Evolutionary conservation across 2,797 vertebrate species (phyloP), one percentile per base, ranked within the genome.

Genomic region (Lutjanus argentimaculatus): DNA sequence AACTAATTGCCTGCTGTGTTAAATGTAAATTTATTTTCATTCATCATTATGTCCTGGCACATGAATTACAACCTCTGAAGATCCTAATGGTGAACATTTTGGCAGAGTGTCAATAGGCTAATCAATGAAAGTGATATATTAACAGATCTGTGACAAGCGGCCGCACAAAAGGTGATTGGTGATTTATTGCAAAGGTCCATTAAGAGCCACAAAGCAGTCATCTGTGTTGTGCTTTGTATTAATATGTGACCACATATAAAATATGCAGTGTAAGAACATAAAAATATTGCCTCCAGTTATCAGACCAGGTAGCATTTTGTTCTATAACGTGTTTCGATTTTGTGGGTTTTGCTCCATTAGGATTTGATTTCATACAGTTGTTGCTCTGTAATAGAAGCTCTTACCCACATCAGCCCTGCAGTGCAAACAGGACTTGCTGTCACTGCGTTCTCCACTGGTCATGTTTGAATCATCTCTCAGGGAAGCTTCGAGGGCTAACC

Each of bases 51-150:
- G 59, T 52, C 52, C 8, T 13, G 42, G 36, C 30, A 19, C 25
- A 40, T 70, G 40, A 49, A 63, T 65, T 19, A 57, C 63, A n/a
- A 64, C 30, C 51, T 65, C 14, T 13, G 36, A 67, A 19, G 65
- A 74, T 40, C 22, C 0, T 25, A 21, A 57, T 82, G 55, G n/a
- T 30, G 48, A 75, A 30, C 49, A 52, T 21, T 42, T 68, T 16
- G 2, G 36, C 13, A 25, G 21, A 51, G 61, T 55, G 59, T 53
- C 70, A 78, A 36, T 46, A 77, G 45, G 14, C 3, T 53, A 62
- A 82, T 87, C 49, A 43, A 46, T 81, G 61, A 65, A 30, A 72
- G 64, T 62, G 58, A 73, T 21, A 57, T 36, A 74, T 82, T 67
- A 72, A 61, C 22, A 1, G 40, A 68, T 57, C 6, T 21, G 45